Percentiles rank a stretch among this genome's conserved stretches.
phyloP scores from a whole-genome alignment of 2,888 invertebrate species.

The Sinopyrophorus schimmeli region DNA sequence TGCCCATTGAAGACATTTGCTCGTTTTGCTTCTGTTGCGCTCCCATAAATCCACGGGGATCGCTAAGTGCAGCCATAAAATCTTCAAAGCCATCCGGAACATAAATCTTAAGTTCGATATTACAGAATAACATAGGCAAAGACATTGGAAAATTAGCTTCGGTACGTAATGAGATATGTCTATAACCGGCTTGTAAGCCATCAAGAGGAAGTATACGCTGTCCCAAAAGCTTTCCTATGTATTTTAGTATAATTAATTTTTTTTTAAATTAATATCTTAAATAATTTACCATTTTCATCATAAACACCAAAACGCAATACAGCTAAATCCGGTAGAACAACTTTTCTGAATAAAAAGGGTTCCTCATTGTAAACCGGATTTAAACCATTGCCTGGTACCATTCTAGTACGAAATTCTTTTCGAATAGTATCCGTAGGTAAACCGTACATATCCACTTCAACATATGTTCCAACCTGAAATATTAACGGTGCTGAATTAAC shows the following conservation, averaged over 20 bases:
- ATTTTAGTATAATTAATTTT: not conserved
- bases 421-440: conserved; percentile 98
- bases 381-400: conserved; percentile 96
- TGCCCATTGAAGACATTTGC: conserved; percentile 95
- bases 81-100: conserved; percentile 99
- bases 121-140: conserved; percentile 97
- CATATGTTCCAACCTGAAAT: conserved; percentile 80
- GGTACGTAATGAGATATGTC: conserved; percentile 95
- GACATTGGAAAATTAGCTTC: conserved; percentile 99
- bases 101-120: conserved; percentile 98
- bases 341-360: conserved; percentile 96
- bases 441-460: conserved; percentile 98
- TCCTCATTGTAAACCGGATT: conserved; percentile 99
- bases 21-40: conserved; percentile 85
- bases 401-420: conserved; percentile 94
- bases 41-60: conserved; percentile 89
- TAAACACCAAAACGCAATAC: conserved; percentile 97
- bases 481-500: too few species aligned
- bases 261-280: conserved; percentile 1
- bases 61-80: conserved; percentile 96
- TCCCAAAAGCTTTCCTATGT: conserved; percentile 76
- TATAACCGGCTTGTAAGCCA: conserved; percentile 95
- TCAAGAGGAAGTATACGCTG: conserved; percentile 97
- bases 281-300: conserved; percentile 82
- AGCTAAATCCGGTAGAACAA: conserved; percentile 96